Percentiles rank a stretch among this genome's conserved stretches.
These are phyloP conservation scores for Drosophila borealis DNA, from an alignment of 2,888 invertebrate species.

Conservation along the genomic window DNA sequence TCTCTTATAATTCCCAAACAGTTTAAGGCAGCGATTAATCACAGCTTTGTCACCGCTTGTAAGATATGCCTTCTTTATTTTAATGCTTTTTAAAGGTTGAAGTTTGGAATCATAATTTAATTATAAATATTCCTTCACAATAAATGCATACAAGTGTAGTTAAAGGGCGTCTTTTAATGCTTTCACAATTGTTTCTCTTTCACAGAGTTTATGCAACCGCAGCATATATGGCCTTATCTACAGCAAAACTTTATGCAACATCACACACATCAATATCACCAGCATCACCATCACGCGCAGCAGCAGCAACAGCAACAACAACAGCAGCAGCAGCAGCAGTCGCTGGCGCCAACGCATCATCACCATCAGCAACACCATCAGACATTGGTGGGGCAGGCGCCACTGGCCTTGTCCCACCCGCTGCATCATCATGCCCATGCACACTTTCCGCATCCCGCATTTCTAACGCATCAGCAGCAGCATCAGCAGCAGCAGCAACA, in stretches of 20 bases:
- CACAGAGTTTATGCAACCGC: constrained; percentile 85
- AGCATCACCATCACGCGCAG: constrained; percentile 68
- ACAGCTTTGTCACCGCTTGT: no score
- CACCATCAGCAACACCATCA: constrained; percentile 72
- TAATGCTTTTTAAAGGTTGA: no score
- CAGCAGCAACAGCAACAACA: constrained; percentile 58
- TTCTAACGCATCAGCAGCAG: constrained; percentile 83
- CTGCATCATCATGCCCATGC: constrained; percentile 73
- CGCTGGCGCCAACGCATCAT: constrained; percentile 48
- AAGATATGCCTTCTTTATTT: no score
- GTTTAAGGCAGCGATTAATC: no score
- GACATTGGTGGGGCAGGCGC: constrained; percentile 52
- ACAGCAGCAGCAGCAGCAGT: constrained; percentile 45
- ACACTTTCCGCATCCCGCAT: constrained; percentile 85
- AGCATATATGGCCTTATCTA: constrained; percentile 86
- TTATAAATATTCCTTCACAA: no score
- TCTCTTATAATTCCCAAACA: no score
- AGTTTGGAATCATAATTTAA: no score
- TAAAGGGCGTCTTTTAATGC: no score
- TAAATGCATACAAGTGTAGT: no score
- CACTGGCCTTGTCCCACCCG: constrained; percentile 47
- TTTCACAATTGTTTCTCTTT: constrained; percentile 14
- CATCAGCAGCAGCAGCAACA: constrained; percentile 65
- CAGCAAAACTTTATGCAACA: constrained; percentile 85
- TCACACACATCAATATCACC: constrained; percentile 74